Evolutionary conservation across 2,888 invertebrate genomes (phyloP).

Genomic region (Ischnura elegans): DNA sequence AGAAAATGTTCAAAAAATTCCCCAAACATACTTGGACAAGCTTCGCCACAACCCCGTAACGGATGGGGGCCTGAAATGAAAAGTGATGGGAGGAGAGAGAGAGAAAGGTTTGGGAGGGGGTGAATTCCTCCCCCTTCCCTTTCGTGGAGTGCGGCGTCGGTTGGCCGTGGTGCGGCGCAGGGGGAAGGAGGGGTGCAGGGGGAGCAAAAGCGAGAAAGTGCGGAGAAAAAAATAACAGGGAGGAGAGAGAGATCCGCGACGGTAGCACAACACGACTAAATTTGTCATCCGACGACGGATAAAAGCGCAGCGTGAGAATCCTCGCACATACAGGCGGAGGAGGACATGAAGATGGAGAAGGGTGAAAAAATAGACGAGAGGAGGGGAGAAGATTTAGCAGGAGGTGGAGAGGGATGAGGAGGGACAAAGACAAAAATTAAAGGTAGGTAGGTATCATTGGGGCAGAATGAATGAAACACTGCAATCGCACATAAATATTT

Average conservation of each 20-base stretch:
- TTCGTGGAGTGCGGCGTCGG: neutral
- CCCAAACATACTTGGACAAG: neutral
- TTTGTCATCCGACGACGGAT: slow-evolving; percentile 15
- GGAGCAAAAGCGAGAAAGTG: neutral
- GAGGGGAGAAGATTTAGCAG: neutral
- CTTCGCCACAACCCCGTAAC: neutral
- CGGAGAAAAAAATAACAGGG: neutral
- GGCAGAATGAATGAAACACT: too few relatives aligned
- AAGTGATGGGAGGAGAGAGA: slow-evolving; percentile 3
- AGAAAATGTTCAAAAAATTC: neutral
- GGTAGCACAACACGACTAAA: neutral
- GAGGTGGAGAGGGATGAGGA: neutral
- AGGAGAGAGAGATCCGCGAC: neutral
- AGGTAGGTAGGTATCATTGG: too few relatives aligned
- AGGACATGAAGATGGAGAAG: neutral
- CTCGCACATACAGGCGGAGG: neutral
- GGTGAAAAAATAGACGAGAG: neutral
- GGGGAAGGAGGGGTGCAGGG: too few relatives aligned
- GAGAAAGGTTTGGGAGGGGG: neutral
- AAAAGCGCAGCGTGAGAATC: slow-evolving; percentile 25
- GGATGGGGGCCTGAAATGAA: neutral
- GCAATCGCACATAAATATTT: too few relatives aligned
- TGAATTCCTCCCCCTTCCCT: too few relatives aligned
- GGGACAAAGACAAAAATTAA: neutral
- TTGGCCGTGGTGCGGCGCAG: neutral